Percentiles rank a stretch among this genome's conserved stretches.
Conservation (phyloP, 2,797 vertebrate genomes). For the Danio aesculapii region DNA sequence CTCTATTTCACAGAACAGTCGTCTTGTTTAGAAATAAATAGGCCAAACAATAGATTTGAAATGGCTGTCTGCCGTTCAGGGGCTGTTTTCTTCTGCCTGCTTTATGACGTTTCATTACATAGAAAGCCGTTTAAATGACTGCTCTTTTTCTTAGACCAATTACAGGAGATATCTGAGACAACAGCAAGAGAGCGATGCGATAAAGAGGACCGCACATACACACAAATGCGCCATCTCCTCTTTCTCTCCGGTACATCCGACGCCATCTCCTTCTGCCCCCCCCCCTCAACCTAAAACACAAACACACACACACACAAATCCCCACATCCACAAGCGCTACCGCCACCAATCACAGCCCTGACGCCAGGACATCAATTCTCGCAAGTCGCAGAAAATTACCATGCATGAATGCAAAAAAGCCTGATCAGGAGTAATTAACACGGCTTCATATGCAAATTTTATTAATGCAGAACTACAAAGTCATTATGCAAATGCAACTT, state of each 20-base stretch:
- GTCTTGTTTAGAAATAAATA: constrained; percentile 67
- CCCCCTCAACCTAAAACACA: constrained; percentile 23
- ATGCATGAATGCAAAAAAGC: constrained; percentile 99
- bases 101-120: constrained; percentile 58
- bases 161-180: constrained; percentile 66
- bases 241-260: constrained; percentile 55
- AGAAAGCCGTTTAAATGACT: constrained; percentile 65
- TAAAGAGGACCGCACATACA: constrained; percentile 60
- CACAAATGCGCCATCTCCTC: constrained; percentile 58
- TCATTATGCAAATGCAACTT: constrained; percentile 99
- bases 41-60: constrained; percentile 71
- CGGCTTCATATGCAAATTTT: constrained; percentile 99
- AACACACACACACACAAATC: constrained; percentile 53
- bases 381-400: constrained; percentile 99
- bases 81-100: constrained; percentile 40
- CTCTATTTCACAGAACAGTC: constrained; percentile 53
- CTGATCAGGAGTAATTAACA: constrained; percentile 99
- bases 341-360: constrained; percentile 79
- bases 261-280: constrained; percentile 56
- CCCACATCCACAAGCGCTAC: constrained; percentile 68
- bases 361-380: constrained; percentile 99
- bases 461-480: constrained; percentile 99
- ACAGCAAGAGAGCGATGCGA: constrained; percentile 59
- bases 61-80: constrained; percentile 65
- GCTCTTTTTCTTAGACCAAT: constrained; percentile 65